Evolutionary conservation across 2,888 invertebrate species (phyloP), one percentile per base, ranked within the genome.

Genomic region (Miltochrista miniata): DNA sequence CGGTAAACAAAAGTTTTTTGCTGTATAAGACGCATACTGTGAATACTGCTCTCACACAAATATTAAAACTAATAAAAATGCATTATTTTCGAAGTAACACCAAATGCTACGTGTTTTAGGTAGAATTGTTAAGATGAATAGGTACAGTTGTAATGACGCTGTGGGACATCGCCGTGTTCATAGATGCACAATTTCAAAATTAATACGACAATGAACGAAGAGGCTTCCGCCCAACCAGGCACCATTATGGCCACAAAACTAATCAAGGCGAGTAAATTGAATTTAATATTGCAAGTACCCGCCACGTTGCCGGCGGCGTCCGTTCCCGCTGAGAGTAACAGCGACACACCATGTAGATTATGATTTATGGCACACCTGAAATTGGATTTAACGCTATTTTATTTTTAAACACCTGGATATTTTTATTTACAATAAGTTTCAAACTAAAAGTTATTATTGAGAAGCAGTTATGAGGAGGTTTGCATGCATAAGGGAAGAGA

Each of bases 241-340:
- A 44, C 70, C 68, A 80, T 84, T 82, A 81, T 79, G 72, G 62
- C 70, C 74, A 70, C 75, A 72, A 77, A 85, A 83, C 83, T 85
- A 87, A 87, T 87, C 85, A 85, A 85, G 80, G 70, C 76, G 71
- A 75, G 79, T 83, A 82, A 87, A 87, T 86, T 87, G 85, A 85
- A 86, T 86, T 85, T 84, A 85, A 87, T 86, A 84, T 86, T 85
- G 82, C 81, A 68, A 80, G 76, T 77, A 75, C 60, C 72, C 74
- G 64, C 53, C 44, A 8, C 31, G 31, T 10, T 11, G 11, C 51
- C 42, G 47, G 42, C 45, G 56, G n/a, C 45, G 41, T 35, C 53
- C 58, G 53, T 59, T 58, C 49, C 63, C 70, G 50, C 57, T 48
- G 70, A 61, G 66, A 59, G 48, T 50, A 45, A 45, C 47, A 45